Evolutionary conservation across 2,888 invertebrate genomes (phyloP).

Genomic region (Trissonchulus latispiculum): DNA sequence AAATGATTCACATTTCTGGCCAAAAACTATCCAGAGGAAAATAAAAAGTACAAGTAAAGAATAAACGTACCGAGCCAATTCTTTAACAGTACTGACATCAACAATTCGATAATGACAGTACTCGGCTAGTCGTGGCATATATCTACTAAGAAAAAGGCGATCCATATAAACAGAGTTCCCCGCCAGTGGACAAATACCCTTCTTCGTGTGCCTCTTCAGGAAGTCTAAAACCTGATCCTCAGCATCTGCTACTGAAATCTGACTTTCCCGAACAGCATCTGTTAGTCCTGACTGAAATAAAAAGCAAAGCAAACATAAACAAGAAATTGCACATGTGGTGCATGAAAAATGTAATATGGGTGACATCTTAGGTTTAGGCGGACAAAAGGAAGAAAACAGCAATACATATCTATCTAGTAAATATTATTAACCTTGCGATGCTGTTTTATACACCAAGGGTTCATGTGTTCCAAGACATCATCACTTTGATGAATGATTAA

Average conservation of each 20-base stretch:
- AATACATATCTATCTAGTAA: too few species aligned
- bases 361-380: too few species aligned
- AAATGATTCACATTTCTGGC: not conserved
- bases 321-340: too few species aligned
- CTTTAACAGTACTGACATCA: conserved; percentile 82
- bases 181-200: conserved; percentile 58
- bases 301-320: not conserved
- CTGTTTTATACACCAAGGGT: conserved; percentile 68
- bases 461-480: conserved; percentile 62
- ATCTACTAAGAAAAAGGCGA: conserved; percentile 64
- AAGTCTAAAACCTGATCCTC: conserved; percentile 62
- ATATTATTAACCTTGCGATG: conserved; percentile 59
- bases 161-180: conserved; percentile 84
- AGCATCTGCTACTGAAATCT: conserved; percentile 57
- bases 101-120: conserved; percentile 83
- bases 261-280: conserved; percentile 61
- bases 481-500: conserved; percentile 68
- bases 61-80: conserved; percentile 45
- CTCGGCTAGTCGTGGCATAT: conserved; percentile 66
- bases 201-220: conserved; percentile 53
- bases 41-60: not conserved
- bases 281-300: conserved; percentile 64
- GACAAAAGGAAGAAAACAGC: not conserved
- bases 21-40: not conserved
- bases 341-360: too few species aligned